Evolutionary conservation across 2,113 vertebrate species (phyloP), one percentile per base, ranked within the genome.

Genomic region (Orycteropus afer): DNA sequence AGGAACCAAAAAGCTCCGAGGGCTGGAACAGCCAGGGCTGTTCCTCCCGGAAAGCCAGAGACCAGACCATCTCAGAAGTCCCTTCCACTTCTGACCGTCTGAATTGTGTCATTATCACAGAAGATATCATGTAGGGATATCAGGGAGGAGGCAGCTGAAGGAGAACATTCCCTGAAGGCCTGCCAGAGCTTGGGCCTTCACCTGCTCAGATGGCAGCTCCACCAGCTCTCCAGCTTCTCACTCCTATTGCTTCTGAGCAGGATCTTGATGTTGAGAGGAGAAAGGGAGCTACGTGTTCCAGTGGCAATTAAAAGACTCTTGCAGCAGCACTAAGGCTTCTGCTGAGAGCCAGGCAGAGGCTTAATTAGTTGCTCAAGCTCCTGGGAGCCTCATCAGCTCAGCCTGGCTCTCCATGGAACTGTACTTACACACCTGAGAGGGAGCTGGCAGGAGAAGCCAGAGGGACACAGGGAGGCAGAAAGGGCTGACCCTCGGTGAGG

Each of bases 351-450:
- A 0, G 65, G 40, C 57, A 13, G 86, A 61, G 82, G 45, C 37
- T 82, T 76, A 51, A 20, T 83, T 57, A 78, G 61, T 53, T 32
- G 57, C 55, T 79, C 42, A n/a, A 45, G 93, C n/a, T 37, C 77
- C 63, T 6, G 17, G 91, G 45, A 49, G 53, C 18, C 80, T 34
- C 37, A 37, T 82, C 45, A 18, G 34, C 93, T 79, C 47, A 45
- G 81, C 76, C 63, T n/a, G 67, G 45, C 40, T 42, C 78, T 15
- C 67, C n/a, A 29, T 29, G 5, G 0, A 45, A 78, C 67, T 17
- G 76, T 2, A 4, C 20, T 27, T 59, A 2, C 14, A 9, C 61
- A 78, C 32, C 23, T 0, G 0, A 1, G 10, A 40, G 0, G 2
- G 32, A 22, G 45, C 10, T 29, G 65, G 45, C n/a, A 12, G 67